Conservation (phyloP, 2,888 invertebrate genomes). For the Drosophila longiperda region DNA sequence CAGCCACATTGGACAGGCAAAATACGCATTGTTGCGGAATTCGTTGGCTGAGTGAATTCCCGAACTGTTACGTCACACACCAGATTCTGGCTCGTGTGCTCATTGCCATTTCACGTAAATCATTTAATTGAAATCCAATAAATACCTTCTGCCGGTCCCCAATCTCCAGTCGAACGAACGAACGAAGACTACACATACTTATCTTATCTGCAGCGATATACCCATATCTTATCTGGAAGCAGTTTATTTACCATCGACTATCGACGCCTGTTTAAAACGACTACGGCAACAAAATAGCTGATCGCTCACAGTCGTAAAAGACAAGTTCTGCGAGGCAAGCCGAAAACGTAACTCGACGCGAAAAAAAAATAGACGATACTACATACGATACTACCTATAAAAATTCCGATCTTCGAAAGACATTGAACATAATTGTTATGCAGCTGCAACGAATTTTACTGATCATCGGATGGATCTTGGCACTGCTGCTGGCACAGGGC, state of each 20-base stretch:
- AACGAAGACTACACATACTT: conserved; percentile 2
- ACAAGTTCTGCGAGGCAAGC: conserved; percentile 14
- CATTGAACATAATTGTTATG: conserved; percentile 37
- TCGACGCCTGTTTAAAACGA: conserved; percentile 37
- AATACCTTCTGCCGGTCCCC: conserved; percentile 5
- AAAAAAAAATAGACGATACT: not conserved
- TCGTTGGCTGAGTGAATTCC: conserved; percentile 38
- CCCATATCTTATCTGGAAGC: conserved; percentile 56
- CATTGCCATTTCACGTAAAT: conserved; percentile 5
- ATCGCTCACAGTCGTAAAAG: conserved; percentile 60
- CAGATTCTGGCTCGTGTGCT: conserved; percentile 1
- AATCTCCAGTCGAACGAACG: not conserved
- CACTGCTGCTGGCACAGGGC: conserved; percentile 58
- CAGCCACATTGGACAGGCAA: conserved; percentile 3
- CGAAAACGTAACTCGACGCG: conserved; percentile 19
- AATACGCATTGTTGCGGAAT: conserved; percentile 44
- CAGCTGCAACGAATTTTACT: conserved; percentile 49
- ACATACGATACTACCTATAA: not conserved
- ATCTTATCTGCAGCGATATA: conserved; percentile 39
- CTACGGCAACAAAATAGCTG: conserved; percentile 33
- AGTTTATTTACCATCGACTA: conserved; percentile 49
- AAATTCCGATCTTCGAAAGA: not conserved
- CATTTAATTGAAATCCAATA: conserved; percentile 31
- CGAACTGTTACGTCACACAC: conserved; percentile 49
- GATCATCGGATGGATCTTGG: conserved; percentile 40